Evolutionary conservation across 2,113 vertebrate species (phyloP).

Genomic region (human (Homo sapiens)): DNA sequence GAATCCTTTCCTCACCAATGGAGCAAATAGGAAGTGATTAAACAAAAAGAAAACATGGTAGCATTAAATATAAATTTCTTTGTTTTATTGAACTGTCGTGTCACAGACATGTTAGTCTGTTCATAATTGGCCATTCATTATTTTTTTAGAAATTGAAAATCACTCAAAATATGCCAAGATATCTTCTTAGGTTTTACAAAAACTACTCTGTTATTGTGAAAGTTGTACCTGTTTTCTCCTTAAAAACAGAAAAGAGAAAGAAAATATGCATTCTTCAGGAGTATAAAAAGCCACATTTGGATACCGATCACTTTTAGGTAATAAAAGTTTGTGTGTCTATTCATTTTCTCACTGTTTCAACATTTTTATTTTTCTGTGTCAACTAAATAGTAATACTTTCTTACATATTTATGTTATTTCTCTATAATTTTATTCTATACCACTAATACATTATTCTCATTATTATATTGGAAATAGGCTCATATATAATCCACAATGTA

Average conservation of each 20-base stretch:
- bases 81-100: neutral
- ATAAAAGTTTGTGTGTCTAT: neutral
- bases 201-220: neutral
- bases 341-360: neutral
- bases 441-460: neutral
- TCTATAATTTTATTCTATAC: neutral
- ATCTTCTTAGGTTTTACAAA: neutral
- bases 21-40: neutral
- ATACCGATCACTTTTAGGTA: neutral
- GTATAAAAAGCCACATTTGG: neutral
- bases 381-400: neutral
- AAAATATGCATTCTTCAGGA: neutral
- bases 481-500: neutral
- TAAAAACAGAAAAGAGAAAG: neutral
- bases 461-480: neutral
- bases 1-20: fast-evolving
- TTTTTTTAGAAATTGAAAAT: neutral
- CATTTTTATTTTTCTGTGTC: neutral
- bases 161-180: neutral
- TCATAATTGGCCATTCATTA: neutral
- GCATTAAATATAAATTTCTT: neutral
- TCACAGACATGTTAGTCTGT: neutral
- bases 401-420: neutral
- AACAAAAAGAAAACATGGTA: neutral
- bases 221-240: neutral